A percentile compares a stretch with the other conserved stretches of the same genome.
Evolutionary conservation across 1,140 invertebrate species (phyloP).

Genomic region (Pseudobourletiella spinata): DNA sequence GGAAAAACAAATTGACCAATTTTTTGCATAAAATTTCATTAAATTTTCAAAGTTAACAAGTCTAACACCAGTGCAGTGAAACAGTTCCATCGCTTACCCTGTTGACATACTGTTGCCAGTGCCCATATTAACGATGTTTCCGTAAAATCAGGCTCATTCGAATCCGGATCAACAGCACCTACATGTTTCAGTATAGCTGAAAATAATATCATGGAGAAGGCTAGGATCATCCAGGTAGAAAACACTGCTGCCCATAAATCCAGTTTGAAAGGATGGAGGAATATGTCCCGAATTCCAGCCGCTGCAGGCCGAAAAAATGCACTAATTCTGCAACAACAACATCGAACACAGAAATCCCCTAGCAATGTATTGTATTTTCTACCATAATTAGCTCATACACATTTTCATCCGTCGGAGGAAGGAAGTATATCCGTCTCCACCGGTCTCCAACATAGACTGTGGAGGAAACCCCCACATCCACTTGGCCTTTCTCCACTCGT

Average conservation of each 20-base stretch:
- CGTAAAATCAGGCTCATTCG: constrained; percentile 27
- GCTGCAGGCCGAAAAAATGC: constrained; percentile 23
- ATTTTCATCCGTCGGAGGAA: constrained; percentile 25
- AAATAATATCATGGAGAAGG: constrained; percentile 18
- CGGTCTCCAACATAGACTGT: constrained; percentile 8
- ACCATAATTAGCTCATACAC: constrained; percentile 14
- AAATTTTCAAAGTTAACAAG: too few relatives aligned
- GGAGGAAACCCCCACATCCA: constrained; percentile 4
- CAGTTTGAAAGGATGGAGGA: constrained; percentile 15
- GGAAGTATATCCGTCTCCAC: constrained; percentile 12
- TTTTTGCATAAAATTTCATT: too few relatives aligned
- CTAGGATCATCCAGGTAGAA: constrained; percentile 24
- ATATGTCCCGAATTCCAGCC: constrained; percentile 32
- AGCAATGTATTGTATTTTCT: too few relatives aligned
- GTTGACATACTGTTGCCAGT: constrained; percentile 30
- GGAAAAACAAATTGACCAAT: too few relatives aligned
- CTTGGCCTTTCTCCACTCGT: background rate
- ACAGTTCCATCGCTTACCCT: too few relatives aligned
- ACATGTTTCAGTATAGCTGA: constrained; percentile 8
- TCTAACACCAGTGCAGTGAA: too few relatives aligned
- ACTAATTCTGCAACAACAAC: too few relatives aligned
- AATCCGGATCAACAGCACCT: background rate
- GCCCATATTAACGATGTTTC: constrained; percentile 32
- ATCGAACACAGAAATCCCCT: too few relatives aligned
- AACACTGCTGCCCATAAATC: constrained; percentile 30